Evolutionary conservation across 2,113 vertebrate genomes (phyloP).

Genomic region (Lasiurus borealis): DNA sequence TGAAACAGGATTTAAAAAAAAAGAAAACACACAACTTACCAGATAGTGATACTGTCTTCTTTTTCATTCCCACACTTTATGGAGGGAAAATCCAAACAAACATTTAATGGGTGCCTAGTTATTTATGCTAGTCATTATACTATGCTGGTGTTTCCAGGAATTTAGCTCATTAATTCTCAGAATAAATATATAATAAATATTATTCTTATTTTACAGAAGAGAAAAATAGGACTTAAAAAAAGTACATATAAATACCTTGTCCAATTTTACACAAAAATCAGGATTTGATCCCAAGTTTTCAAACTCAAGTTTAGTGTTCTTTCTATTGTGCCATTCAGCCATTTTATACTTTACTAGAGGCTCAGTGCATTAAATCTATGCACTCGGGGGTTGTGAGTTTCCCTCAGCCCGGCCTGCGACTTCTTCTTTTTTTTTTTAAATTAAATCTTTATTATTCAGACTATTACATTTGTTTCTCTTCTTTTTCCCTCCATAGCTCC

Average conservation of each 20-base stretch:
- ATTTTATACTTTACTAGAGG: not conserved
- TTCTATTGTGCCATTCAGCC: not conserved
- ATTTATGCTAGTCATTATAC: not conserved
- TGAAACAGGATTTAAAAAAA: not conserved
- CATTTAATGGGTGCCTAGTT: not conserved
- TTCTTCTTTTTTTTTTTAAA: too few relatives aligned
- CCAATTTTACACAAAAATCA: not conserved
- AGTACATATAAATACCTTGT: not conserved
- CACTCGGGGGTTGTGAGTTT: too few relatives aligned
- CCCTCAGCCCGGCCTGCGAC: too few relatives aligned
- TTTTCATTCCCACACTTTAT: not conserved
- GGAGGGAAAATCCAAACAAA: not conserved
- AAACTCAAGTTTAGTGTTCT: not conserved
- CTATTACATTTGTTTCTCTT: too few relatives aligned
- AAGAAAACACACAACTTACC: not conserved
- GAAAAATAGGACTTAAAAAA: conserved; percentile 12
- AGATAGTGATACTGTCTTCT: not conserved
- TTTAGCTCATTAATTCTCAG: not conserved
- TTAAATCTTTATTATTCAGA: too few relatives aligned
- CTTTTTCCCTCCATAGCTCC: too few relatives aligned
- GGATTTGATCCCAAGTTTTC: not conserved
- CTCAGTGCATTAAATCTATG: too few relatives aligned
- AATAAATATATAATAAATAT: conserved; percentile 18
- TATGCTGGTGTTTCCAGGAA: not conserved
- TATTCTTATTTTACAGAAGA: not conserved